Evolutionary conservation across 92 coral and sea anemone genomes (phyloP).

Genomic region (Nematostella vectensis): DNA sequence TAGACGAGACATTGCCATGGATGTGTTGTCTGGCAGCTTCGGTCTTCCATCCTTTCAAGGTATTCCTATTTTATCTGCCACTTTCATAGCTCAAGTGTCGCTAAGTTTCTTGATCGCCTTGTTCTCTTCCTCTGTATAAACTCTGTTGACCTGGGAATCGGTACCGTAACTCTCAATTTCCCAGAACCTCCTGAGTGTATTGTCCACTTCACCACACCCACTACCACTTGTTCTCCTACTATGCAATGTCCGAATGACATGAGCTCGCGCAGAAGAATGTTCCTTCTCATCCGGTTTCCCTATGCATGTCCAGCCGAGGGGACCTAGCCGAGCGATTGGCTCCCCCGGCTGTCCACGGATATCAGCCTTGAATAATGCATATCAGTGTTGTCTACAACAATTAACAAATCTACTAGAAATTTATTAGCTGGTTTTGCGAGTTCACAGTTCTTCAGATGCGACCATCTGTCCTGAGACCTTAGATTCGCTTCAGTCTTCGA

Average conservation of each 20-base stretch:
- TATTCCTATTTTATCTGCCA: slow-evolving; percentile 21
- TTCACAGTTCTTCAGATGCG: slow-evolving; percentile 18
- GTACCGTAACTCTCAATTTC: slow-evolving; percentile 46
- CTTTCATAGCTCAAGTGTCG: slow-evolving; percentile 7
- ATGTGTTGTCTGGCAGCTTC: slow-evolving; percentile 16
- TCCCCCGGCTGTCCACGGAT: no score
- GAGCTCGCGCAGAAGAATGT: no score
- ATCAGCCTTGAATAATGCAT: slow-evolving; percentile 1
- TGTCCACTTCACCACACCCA: slow-evolving; percentile 28
- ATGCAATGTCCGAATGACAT: slow-evolving; percentile 7
- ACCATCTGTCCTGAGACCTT: slow-evolving; percentile 6
- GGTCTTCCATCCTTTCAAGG: slow-evolving; percentile 42
- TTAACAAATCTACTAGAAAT: no score
- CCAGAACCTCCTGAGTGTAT: slow-evolving; percentile 42
- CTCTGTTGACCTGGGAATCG: neutral
- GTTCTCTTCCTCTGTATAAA: slow-evolving; percentile 33
- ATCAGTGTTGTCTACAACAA: no score
- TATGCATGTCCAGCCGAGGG: no score
- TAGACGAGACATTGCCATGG: slow-evolving; percentile 22
- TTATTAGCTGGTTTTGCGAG: slow-evolving; percentile 16
- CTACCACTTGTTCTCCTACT: neutral
- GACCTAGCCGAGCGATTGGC: no score
- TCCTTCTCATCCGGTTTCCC: no score
- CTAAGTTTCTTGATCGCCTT: slow-evolving; percentile 26
- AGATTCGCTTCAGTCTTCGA: no score